Percentiles rank a stretch among this genome's conserved stretches.
phyloP scores from a whole-genome alignment of 2,113 vertebrate genomes.

The Daubentonia madagascariensis region DNA sequence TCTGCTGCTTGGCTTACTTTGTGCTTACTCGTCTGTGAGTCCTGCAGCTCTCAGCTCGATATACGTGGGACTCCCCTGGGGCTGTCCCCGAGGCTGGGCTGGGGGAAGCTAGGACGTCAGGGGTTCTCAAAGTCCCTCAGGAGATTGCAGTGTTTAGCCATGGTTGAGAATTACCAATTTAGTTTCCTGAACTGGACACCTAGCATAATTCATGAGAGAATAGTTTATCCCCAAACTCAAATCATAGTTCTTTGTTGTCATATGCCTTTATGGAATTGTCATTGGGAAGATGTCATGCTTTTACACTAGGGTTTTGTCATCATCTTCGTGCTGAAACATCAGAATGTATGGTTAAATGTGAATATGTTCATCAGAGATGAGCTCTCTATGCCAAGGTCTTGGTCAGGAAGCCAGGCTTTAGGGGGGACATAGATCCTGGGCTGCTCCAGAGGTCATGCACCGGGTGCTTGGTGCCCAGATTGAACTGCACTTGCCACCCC shows the following conservation, averaged over 20 bases:
- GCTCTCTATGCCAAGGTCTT: background rate
- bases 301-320: background rate
- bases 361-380: background rate
- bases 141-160: background rate
- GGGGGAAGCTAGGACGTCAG: fast-evolving
- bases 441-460: fast-evolving
- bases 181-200: background rate
- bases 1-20: background rate
- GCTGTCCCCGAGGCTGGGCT: background rate
- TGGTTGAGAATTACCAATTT: fast-evolving
- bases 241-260: fast-evolving
- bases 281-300: fast-evolving
- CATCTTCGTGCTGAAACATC: background rate
- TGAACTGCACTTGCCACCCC: fast-evolving
- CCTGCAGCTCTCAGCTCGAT: background rate
- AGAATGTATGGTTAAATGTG: fast-evolving
- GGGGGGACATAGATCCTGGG: fast-evolving
- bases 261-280: fast-evolving
- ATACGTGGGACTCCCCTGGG: fast-evolving
- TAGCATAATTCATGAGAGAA: background rate
- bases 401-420: background rate
- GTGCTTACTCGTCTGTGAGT: background rate
- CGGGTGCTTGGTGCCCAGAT: fast-evolving
- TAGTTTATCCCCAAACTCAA: no score
- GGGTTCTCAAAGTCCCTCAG: background rate